Evolutionary conservation across 2,888 invertebrate species (phyloP), one percentile per base, ranked within the genome.

Genomic region (Volucella bombylans): DNA sequence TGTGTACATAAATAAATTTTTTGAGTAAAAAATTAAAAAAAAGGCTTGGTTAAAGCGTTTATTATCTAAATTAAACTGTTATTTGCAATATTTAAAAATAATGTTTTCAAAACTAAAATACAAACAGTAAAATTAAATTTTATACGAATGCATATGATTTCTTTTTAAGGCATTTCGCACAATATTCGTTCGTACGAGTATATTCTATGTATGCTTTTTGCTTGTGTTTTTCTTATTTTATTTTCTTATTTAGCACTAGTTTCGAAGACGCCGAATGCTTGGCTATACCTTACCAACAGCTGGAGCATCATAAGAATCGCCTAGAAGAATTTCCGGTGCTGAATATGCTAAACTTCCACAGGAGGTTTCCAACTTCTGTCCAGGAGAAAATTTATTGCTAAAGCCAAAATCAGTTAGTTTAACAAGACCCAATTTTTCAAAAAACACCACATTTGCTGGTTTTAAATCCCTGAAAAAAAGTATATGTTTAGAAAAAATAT

Each of bases 371-470:
- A 99, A 92, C 91, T 98, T 98, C 92, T 98, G 97, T 64, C 99
- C 99, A 23, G 99, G 99, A 90, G 96, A 97, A 92, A 97, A 97
- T 92, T 96, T 95, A 93, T 99, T 99, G 92, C 99, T 99, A 91
- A 95, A 96, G 87, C 98, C 99, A 93, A 99, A 99, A 93, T 99
- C 99, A 83, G 99, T 99, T 90, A 99, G 94, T 93, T 99, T 99
- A 43, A 99, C 99, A 91, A 98, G 95, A 77, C 98, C 98, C 89
- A 97, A 93, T 92, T 98, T 97, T 92, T 99, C 98, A 92, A 99
- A 99, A 93, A 99, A 99, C 64, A 99, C 98, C 80, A 99, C 99
- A 93, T 99, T 99, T 92, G 99, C 99, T 12, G 99, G 99, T 93
- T 99, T 99, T 87, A 99, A 94, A 93, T 99, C 99, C 87, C 99